Evolutionary conservation across 1,140 invertebrate species (phyloP).

Genomic region (Anastatus disparis): DNA sequence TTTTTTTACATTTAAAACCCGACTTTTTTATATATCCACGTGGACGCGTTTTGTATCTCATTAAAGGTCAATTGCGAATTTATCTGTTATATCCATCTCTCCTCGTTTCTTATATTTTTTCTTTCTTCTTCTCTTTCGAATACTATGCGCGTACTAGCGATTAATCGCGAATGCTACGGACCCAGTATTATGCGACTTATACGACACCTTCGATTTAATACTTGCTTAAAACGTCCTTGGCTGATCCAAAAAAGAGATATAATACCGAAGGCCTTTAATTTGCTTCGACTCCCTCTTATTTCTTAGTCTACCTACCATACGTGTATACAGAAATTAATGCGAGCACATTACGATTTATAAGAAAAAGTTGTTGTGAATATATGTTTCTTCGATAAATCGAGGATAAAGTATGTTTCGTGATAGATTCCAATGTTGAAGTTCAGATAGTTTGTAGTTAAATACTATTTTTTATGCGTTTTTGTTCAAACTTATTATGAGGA

Average conservation of each 20-base stretch:
- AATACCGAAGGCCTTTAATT: slow-evolving; percentile 10
- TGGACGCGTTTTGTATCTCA: background rate
- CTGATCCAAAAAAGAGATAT: background rate
- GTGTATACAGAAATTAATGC: too few relatives aligned
- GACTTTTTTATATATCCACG: too few relatives aligned
- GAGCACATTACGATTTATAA: too few relatives aligned
- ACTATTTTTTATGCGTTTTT: too few relatives aligned
- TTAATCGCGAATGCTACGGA: background rate
- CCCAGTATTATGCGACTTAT: background rate
- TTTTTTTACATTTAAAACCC: background rate
- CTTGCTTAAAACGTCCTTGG: background rate
- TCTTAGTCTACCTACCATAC: too few relatives aligned
- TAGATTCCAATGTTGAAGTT: too few relatives aligned
- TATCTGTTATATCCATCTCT: background rate
- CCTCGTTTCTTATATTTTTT: background rate
- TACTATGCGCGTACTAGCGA: too few relatives aligned
- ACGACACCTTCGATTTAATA: background rate
- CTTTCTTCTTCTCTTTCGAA: background rate
- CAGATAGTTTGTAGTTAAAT: too few relatives aligned
- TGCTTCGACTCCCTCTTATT: background rate
- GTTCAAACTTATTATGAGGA: too few relatives aligned
- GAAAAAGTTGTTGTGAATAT: too few relatives aligned
- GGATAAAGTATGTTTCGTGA: too few relatives aligned
- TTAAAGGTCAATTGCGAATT: slow-evolving; percentile 10
- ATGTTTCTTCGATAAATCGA: too few relatives aligned